Base-by-base conservation (phyloP, 2,888 invertebrate species). In the Polietes domitor region DNA sequence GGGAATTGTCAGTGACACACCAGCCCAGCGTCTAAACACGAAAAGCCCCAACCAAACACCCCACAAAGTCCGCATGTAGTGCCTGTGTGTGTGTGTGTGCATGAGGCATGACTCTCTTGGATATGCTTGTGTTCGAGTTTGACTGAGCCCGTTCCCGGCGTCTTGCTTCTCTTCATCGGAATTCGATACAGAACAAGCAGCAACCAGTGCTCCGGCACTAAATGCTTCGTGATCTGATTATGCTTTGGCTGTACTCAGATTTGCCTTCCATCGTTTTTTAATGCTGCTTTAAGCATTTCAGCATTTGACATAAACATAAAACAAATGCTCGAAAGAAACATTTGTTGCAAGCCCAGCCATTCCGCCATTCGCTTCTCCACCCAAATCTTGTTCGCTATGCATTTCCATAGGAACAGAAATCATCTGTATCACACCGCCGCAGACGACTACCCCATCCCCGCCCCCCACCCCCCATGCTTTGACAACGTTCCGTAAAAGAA, bases 201-300 rank as follows among this genome's bases (percentile, higher is more conserved):
- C 24, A 74, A 74, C 50, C 58, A 58, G 47, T 53, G 41, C 26
- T 41, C 5, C 72, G 47, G 68, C 76, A 32, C 21, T 55, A 77
- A 74, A 71, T 26, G 71, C 65, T 58, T 75, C 75, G 77, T 58
- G 77, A 83, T 47, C 21, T 24, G 83, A 83, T 83, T 83, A 78
- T 55, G 53, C 41, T 71, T 73, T 47, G 77, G 41, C 75, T 78
- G 26, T 41, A 32, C 17, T 28, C 41, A 65, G 70, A 32, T 53
- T 43, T 68, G 12, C 65, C 26, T 55, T 65, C 17, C 3, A 72
- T 19, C 53, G 71, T 24, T 53, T 73, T 85, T 82, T 85, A 85
- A 86, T 73, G 80, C 83, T 68, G 74, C 85, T 85, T 81, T 79
- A 83, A 79, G 19, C 43, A 72, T 73, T 80, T 78, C 78, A 78